Percentiles rank a stretch among this genome's conserved stretches.
Conservation (phyloP, 1,140 invertebrate genomes). For the Drosophila malerkotliana region DNA sequence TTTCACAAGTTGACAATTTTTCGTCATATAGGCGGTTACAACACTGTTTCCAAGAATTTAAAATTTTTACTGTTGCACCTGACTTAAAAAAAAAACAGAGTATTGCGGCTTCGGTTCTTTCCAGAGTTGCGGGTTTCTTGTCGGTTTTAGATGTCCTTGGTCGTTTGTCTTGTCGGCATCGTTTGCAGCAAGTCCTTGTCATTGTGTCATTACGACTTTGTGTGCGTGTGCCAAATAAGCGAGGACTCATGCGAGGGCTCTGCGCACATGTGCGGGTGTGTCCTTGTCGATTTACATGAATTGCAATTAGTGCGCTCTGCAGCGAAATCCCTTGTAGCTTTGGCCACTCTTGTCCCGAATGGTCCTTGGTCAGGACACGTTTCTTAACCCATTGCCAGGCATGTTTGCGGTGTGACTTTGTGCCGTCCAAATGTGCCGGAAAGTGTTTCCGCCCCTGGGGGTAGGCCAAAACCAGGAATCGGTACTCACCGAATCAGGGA, state of each 20-base stretch:
- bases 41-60: no score
- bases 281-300: slow-evolving; percentile 80
- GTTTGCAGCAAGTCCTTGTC: slow-evolving; percentile 63
- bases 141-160: slow-evolving; percentile 53
- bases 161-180: slow-evolving; percentile 57
- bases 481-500: no score
- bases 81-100: background rate
- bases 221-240: slow-evolving; percentile 36
- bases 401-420: slow-evolving; percentile 74
- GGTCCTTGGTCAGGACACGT: background rate
- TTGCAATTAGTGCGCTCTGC: slow-evolving; percentile 77
- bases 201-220: slow-evolving; percentile 72
- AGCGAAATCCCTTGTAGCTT: slow-evolving; percentile 71
- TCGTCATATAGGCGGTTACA: no score
- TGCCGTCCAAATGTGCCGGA: slow-evolving; percentile 56
- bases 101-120: background rate
- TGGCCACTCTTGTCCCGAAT: slow-evolving; percentile 60
- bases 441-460: slow-evolving; percentile 1
- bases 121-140: no score
- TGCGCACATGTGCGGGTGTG: slow-evolving; percentile 25
- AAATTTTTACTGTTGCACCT: background rate
- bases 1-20: background rate
- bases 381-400: slow-evolving; percentile 1
- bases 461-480: background rate
- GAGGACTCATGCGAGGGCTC: slow-evolving; percentile 1